A percentile compares a stretch with the other conserved stretches of the same genome.
Evolutionary conservation across 2,888 invertebrate genomes (phyloP).

Genomic region (Cyrtodaria siliqua): DNA sequence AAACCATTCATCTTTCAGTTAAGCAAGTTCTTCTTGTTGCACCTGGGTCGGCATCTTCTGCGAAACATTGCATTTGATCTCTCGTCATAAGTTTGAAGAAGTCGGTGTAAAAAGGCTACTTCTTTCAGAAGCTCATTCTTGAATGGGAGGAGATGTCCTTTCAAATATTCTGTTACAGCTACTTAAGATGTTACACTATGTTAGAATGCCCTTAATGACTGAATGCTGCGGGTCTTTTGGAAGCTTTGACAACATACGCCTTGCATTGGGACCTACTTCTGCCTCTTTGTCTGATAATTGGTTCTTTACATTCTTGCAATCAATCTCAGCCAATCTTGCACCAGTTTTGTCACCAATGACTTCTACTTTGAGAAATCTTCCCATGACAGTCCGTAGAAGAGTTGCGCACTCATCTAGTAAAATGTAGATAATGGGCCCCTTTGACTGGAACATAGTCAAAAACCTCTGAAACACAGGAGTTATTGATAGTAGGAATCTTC

Average conservation of each 20-base stretch:
- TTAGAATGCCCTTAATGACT: slow-evolving; percentile 9
- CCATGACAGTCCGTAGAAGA: slow-evolving; percentile 30
- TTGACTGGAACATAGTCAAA: slow-evolving; percentile 28
- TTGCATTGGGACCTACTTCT: slow-evolving; percentile 27
- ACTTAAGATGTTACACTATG: slow-evolving; percentile 19
- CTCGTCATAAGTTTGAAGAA: slow-evolving; percentile 16
- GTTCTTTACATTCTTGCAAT: slow-evolving; percentile 15
- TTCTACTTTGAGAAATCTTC: slow-evolving; percentile 20
- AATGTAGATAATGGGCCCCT: slow-evolving; percentile 72
- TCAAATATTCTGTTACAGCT: slow-evolving; percentile 26
- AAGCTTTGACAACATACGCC: slow-evolving; percentile 21
- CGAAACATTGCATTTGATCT: slow-evolving; percentile 27
- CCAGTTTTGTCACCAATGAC: slow-evolving; percentile 11
- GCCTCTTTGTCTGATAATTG: slow-evolving; percentile 34
- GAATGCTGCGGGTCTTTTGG: slow-evolving; percentile 23
- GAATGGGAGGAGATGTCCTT: slow-evolving; percentile 23
- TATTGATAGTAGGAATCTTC: slow-evolving; percentile 17
- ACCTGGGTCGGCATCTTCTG: too few relatives aligned
- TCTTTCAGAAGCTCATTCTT: slow-evolving; percentile 15
- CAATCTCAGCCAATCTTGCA: slow-evolving; percentile 20
- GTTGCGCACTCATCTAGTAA: slow-evolving; percentile 76
- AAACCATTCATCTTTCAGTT: too few relatives aligned
- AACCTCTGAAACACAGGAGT: slow-evolving; percentile 41
- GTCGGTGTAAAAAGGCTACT: slow-evolving; percentile 20
- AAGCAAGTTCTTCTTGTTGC: too few relatives aligned